Evolutionary conservation across 1,140 invertebrate species (phyloP).

Genomic region (Magallana ariakensis): DNA sequence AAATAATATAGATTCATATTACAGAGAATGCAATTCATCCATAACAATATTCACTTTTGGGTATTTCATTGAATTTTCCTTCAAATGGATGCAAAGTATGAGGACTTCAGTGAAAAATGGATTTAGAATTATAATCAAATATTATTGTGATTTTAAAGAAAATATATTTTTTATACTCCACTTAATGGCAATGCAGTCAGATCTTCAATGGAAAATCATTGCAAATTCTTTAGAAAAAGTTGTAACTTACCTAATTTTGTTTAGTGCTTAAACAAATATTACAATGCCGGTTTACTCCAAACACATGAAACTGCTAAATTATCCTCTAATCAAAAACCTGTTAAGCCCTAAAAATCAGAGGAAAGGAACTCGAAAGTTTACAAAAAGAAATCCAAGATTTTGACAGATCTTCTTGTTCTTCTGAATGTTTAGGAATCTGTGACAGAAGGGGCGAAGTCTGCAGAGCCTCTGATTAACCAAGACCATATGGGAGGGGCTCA

Average conservation of each 20-base stretch:
- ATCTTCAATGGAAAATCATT: too few relatives aligned
- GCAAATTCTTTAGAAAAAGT: background rate
- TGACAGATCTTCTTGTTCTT: constrained; percentile 36
- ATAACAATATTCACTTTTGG: too few relatives aligned
- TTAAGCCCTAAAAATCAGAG: background rate
- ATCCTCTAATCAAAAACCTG: background rate
- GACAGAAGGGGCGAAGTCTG: constrained; percentile 36
- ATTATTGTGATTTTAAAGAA: too few relatives aligned
- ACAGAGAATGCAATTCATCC: too few relatives aligned
- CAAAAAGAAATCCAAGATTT: constrained; percentile 35
- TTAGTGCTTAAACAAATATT: constrained; percentile 17
- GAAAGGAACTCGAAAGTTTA: constrained; percentile 20
- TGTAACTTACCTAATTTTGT: background rate
- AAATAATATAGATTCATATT: too few relatives aligned
- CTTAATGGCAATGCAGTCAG: too few relatives aligned
- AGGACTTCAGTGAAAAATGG: too few relatives aligned
- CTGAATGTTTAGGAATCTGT: constrained; percentile 38
- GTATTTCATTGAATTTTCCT: too few relatives aligned
- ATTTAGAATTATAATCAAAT: too few relatives aligned
- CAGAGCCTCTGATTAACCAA: constrained; percentile 33
- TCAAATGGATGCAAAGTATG: too few relatives aligned
- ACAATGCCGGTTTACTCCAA: background rate
- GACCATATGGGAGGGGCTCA: constrained; percentile 36
- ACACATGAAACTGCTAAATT: constrained; percentile 26
- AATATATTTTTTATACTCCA: too few relatives aligned